Evolutionary conservation across 2,113 vertebrate genomes (phyloP).

Genomic region (Melanerpes formicivorus): DNA sequence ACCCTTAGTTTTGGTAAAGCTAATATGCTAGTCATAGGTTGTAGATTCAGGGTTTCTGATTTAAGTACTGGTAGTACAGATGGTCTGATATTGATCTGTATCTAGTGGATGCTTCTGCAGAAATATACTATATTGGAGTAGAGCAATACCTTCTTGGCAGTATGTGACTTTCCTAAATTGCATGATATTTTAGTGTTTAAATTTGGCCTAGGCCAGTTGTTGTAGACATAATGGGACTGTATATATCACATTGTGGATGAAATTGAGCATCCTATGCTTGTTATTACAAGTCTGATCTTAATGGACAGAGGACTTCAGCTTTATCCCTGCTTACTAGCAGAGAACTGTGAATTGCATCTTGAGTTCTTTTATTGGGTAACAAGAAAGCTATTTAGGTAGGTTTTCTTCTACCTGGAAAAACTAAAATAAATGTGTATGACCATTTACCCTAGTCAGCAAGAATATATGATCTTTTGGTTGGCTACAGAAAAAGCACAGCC

Average conservation of each 20-base stretch:
- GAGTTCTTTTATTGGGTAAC: background rate
- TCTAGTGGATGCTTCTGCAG: background rate
- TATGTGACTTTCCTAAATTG: background rate
- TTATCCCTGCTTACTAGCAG: background rate
- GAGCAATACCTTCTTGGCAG: background rate
- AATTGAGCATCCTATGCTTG: background rate
- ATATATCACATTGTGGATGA: background rate
- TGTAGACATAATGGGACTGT: background rate
- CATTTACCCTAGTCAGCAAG: background rate
- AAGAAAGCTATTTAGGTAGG: background rate
- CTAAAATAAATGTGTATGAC: background rate
- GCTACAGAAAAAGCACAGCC: background rate
- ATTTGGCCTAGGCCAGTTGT: background rate
- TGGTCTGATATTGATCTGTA: background rate
- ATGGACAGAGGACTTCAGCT: background rate
- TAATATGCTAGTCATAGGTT: background rate
- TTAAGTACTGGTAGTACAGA: background rate
- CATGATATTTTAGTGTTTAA: background rate
- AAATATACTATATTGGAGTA: background rate
- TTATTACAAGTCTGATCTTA: background rate
- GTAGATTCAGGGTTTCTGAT: background rate
- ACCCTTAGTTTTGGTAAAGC: background rate
- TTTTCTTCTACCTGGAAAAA: background rate
- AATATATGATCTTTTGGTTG: background rate
- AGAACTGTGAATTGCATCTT: background rate